These are phyloP conservation scores for Fringilla coelebs DNA, from an alignment of 2,797 vertebrate genomes.

Conservation along the genomic window DNA sequence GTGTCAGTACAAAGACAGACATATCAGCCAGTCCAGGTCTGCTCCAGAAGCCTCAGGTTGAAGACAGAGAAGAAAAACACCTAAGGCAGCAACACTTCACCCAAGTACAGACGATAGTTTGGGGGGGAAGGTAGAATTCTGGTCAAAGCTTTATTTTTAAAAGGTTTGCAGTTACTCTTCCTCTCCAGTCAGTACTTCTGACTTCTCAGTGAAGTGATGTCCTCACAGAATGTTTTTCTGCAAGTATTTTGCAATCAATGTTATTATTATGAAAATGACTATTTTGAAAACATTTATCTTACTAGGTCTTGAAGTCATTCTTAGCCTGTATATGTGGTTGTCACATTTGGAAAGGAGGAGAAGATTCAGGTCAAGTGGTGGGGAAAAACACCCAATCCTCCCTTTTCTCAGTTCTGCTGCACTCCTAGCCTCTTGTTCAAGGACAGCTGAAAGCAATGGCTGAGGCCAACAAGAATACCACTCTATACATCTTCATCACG, in stretches of 20 bases:
- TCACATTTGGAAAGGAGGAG: not conserved
- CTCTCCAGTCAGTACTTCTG: not conserved
- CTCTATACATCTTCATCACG: not conserved
- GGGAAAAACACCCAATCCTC: not conserved
- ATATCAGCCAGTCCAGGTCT: not conserved
- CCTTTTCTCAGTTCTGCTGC: not conserved
- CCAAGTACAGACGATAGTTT: accelerated
- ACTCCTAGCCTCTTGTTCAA: accelerated
- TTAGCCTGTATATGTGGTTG: not conserved
- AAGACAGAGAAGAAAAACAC: not conserved
- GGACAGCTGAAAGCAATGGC: not conserved
- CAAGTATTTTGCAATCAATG: not conserved
- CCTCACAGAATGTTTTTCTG: not conserved
- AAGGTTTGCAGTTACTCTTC: not conserved
- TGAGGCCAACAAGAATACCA: not conserved
- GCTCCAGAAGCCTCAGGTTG: not conserved
- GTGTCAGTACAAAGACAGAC: accelerated
- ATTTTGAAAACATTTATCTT: not conserved
- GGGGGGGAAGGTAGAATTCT: not conserved
- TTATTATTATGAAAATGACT: not conserved
- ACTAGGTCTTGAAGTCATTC: not conserved
- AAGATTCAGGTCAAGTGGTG: not conserved
- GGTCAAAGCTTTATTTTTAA: not conserved
- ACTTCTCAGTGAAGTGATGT: not conserved
- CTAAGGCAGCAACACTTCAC: not conserved